Base-by-base conservation (phyloP, 2,888 invertebrate genomes). In the Laspeyria flexula region DNA sequence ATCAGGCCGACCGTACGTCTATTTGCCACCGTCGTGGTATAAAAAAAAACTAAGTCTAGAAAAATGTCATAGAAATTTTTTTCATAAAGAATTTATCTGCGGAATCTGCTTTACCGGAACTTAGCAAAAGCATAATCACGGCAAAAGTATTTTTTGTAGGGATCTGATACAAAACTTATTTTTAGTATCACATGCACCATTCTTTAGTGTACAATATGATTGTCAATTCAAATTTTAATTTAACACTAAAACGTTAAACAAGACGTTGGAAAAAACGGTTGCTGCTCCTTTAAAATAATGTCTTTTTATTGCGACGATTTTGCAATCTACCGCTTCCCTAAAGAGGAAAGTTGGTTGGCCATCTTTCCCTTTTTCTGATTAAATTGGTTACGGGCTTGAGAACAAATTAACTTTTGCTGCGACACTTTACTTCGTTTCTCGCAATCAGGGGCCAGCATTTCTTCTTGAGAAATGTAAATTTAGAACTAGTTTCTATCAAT, bases 311-410 rank as follows among this genome's bases (percentile, higher is more conserved):
- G 43, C 25, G 15, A 37, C 12, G 21, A 46, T 46, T 47, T 52
- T 41, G 37, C 38, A 47, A 44, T 42, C 29, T 40, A 33, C 34
- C n/a, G 11, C 33, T 44, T 27, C n/a, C 16, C 16, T 12, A n/a
- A 29, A 27, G 25, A 29, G 37, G 6, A n/a, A 23, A 16, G 29
- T 30, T 21, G 9, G 25, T 25, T 39, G 9, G 10, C 11, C 6
- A 12, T 18, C 2, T 33, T 39, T 45, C 1, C 15, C 21, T 43
- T 34, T 43, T 43, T 45, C 35, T 60, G 29, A 54, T 55, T 55
- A 45, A 50, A 47, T 43, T 49, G n/a, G 31, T 39, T 39, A 30
- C 55, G 38, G n/a, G n/a, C 13, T 43, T 35, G 40, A 49, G 27
- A 39, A 49, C 11, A 43, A 43, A 55, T 41, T 41, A 16, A 23